Base-by-base conservation (phyloP, 2,888 invertebrate genomes). In the Chrysotoxum bicinctum region DNA sequence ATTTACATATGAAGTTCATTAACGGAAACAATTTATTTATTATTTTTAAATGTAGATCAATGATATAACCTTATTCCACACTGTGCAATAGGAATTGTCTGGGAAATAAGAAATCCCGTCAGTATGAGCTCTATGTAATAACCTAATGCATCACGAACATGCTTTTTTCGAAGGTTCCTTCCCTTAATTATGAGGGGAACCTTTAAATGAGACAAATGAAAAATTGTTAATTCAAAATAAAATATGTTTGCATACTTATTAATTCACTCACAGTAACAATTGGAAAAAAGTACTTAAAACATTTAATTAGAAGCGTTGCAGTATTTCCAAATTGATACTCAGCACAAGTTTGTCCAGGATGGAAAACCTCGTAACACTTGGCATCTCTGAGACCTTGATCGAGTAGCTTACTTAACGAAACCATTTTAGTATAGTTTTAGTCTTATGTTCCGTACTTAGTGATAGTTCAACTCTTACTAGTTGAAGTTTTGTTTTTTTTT, bases 211-310 rank as follows among this genome's bases (percentile, higher is more conserved):
- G 7, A 12, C 14, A 19, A 50, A 3, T n/a, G 10, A 66, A 43
- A 26, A 16, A 43, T 58, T n/a, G 12, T 14, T 16, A 45, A 45
- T 45, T 45, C 19, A 4, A 45, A 45, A 45, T 2, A 45, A 19
- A 43, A 0, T 19, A 14, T 37, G 3, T 12, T 40, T 8, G 2
- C 2, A 7, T 40, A 43, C 9, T 26, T 14, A 43, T 40, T 5
- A 21, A 21, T 14, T 58, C 26, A 79, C 88, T 88, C 87, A 89
- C 89, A n/a, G 88, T 4, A 12, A 87, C 88, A 56, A 90, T 60
- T 1, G 90, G 90, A 14, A 88, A 73, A 82, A 89, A 90, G 37
- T 88, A 90, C 70, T 89, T 89, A 0, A 87, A 45, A 83, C 88
- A 89, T 10, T 89, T 89, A 54, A 82, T 32, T 3, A 84, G 12